Evolutionary conservation across 2,113 vertebrate species (phyloP), one percentile per base, ranked within the genome.

Genomic region (Physeter macrocephalus): DNA sequence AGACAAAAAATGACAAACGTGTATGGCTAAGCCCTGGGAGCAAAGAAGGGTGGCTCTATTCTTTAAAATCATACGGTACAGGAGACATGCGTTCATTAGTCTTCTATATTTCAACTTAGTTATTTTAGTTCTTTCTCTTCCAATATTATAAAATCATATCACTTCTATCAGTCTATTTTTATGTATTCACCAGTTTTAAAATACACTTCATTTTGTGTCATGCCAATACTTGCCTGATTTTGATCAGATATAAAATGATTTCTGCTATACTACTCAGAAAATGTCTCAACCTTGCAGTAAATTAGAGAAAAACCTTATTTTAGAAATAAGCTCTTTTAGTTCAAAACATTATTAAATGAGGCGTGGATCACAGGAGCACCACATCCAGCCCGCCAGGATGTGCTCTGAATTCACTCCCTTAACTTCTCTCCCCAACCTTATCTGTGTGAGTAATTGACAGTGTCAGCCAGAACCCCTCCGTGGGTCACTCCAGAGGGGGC

Each of bases 301-400:
- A 90, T 81, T 64, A 95, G 67, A 95, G 46, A 96, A 94, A 93
- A 96, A 62, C 34, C 46, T 83, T 1, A 0, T 59, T 97, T 94
- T 94, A 95, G 64, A 85, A 88, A 67, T 83, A n/a, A 49, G 46
- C 11, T 84, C 66, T 75, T 77, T 88, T 81, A 93, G 69, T 85
- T 97, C 67, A 94, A 84, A 97, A 92, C 34, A 61, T 71, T 75
- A 96, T 46, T 83, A 94, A 97, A 93, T 59, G 3, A 78, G 2
- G 21, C 54, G 10, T 80, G 59, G 66, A 57, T 90, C 0, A 1
- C 18, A 94, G 49, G 82, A 93, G 46, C 39, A 64, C 52, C 9
- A 1, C 36, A 49, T 5, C 49, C 57, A 84, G 62, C 25, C 2
- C 49, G 4, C 59, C 39, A 18, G 15, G 25, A 3, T 49, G 34